Evolutionary conservation across 1,140 invertebrate species (phyloP), one percentile per base, ranked within the genome.

Genomic region (Drosophila kepulauana): DNA sequence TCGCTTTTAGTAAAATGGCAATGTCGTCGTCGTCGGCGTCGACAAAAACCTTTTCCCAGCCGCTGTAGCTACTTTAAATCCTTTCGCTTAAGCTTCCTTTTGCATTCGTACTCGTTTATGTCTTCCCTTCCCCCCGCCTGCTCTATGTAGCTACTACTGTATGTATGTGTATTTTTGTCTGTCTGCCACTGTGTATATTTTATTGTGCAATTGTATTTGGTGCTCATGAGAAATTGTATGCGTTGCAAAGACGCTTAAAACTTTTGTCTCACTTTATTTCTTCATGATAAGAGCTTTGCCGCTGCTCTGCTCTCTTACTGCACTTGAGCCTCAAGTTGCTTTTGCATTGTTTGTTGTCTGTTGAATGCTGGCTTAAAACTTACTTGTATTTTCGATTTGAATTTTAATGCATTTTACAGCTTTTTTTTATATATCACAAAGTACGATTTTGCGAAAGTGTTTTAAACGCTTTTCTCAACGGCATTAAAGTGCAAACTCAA

Each of bases 201-300:
- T 89, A 84, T 89, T 88, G 84, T 89, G 84, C 85, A 88, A 89
- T 88, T 88, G 84, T 89, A 89, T 89, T 89, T 89, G 61, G 69
- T 87, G 80, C 84, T 87, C 84, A 87, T 87, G 84, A 87, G 84
- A 88, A 87, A 87, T 80, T 88, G 84, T 88, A 82, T 88, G 84
- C 84, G 80, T 84, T 54, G 73, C 77, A 87, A 87, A 87, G 84
- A 88, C 56, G 84, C 84, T 87, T 87, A 87, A 88, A 88, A 89
- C 70, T 88, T 88, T 89, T 70, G 38, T 74, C 67, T 78, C 45
- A 75, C 66, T 75, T 75, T 88, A 66, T 70, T 78, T 67, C 57
- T 48, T 85, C 57, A 48, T 85, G 82, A 86, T 86, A 86, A 86
- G 82, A 86, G 82, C 74, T 69, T 74, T 74, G 71, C 75, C 73